Evolutionary conservation across 2,888 invertebrate genomes (phyloP), one percentile per base, ranked within the genome.

Genomic region (Corbicula japonica): DNA sequence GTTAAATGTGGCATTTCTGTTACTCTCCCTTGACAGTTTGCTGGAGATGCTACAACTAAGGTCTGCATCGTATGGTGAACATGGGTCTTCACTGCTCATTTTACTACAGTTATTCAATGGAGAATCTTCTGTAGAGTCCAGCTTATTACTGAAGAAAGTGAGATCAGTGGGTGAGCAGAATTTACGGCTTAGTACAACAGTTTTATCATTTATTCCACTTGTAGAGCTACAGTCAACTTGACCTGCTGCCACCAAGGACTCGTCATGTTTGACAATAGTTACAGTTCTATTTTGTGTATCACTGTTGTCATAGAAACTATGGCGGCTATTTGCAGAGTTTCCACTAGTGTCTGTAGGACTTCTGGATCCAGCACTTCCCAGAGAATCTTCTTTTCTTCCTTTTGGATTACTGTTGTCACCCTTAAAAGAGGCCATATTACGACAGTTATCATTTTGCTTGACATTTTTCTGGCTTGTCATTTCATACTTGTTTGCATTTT

Each of bases 231-330:
- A 12, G 12, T 66, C 38, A 46, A 46, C 62, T 10, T 32, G 38
- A 30, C 26, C 12, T 30, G 32, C 38, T n/a, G 65, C 30, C 23
- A 28, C 68, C 18, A 46, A 23, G 21, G 23, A 21, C 4, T 38
- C n/a, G 30, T 66, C 32, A 26, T 62, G 62, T 52, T 52, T 72
- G 44, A 60, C 48, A 28, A 72, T 52, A 30, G 69, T 70, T 21
- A 81, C 70, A 54, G 81, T 81, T 54, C 35, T 81, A 41, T 81
- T 74, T 38, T 77, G 74, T 18, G 65, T 44, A 23, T 54, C 48
- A 44, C 56, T 66, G 38, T 61, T 62, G 46, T 50, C 65, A 34
- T 50, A 46, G 15, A 58, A 38, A 61, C 66, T 50, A 52, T 21
- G 28, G 35, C 60, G 35, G 21, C 41, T 60, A 41, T 66, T 32